Evolutionary conservation across 1,140 invertebrate species (phyloP), one percentile per base, ranked within the genome.

Genomic region (Drosophila seguyi): DNA sequence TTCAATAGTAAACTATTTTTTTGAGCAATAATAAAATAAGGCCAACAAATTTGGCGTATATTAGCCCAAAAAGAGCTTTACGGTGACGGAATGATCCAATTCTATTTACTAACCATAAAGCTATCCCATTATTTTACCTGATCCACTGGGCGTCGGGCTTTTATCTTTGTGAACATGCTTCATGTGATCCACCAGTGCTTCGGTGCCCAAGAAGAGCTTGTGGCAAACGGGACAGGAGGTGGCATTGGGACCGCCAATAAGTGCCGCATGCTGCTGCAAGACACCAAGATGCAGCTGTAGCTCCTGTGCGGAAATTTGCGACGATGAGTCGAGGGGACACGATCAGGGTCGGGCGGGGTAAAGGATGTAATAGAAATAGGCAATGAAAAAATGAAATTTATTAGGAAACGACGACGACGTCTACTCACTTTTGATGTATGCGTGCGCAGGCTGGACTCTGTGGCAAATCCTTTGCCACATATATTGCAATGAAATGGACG

Each of bases 381-480:
- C 42, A 22, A 45, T 55, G 27, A 53, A 50, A 65, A 65, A 66
- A 65, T 69, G 65, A 13, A 20, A 31, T 58, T 36, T 47, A 36
- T 34, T 34, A 18, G 34, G 18, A 20, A 29, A 18, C 16, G 47
- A 27, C 10, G 22, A n/a, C 4, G n/a, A 41, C 6, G 18, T 11
- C 1, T 94, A 95, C 96, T 96, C 95, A 99, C 98, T 97, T 99
- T 99, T 85, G 97, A 96, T 79, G 98, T 98, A 93, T 99, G 98
- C 47, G 98, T 98, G 93, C 98, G 95, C 65, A 99, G 94, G 92
- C 97, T 98, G 87, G 97, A 98, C 92, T 99, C 98, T 58, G 98
- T 99, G 52, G 98, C 98, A 93, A 99, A 99, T 41, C 98, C 97
- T 92, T 99, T 98, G 62, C 98, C 98, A 93, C 98, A 99, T 86